Base-by-base conservation (phyloP, 2,888 invertebrate species). In the Altica lythri region DNA sequence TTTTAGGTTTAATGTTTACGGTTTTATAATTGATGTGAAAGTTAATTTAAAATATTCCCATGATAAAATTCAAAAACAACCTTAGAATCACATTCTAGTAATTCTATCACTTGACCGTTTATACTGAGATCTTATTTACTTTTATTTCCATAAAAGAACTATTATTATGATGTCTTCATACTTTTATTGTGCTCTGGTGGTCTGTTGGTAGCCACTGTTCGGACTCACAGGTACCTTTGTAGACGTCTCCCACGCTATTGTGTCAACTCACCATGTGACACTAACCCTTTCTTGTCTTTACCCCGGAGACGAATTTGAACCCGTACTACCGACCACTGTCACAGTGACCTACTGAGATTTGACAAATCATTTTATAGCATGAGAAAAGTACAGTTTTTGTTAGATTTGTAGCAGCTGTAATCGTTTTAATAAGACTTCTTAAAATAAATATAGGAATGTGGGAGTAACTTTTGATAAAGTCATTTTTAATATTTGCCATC, bases 181-280 rank as follows among this genome's bases (percentile, higher is more conserved):
- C 37, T 27, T 46, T 12, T 38, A 22, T 40, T 40, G 22, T 40
- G 12, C 4, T 40, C 32, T 40, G 49, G 49, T 49, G 49, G 49
- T 49, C 49, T 40, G 2, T 25, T 18, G 30, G 49, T 49, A 40
- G 40, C 49, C 32, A 32, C 32, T 32, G 40, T 32, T 25, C 22
- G 22, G 30, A 32, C 19, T 29, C 18, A 22, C 19, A 40, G 48
- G 48, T 30, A 22, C 2, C 16, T 13, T 48, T 55, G 62, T 63
- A 63, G 61, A 65, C 62, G 50, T 59, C 66, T 64, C 66, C 65
- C 62, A 64, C 66, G 59, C 65, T 44, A 54, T 63, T 62, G 58
- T 63, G 53, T 56, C 53, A 47, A 52, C 51, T 52, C 58, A 49
- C 55, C 47, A 52, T 51, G 58, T 55, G 61, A 61, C 55, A 60